These are phyloP conservation scores for Noturus placidus DNA, from an alignment of 2,113 vertebrate species.

Conservation along the genomic window DNA sequence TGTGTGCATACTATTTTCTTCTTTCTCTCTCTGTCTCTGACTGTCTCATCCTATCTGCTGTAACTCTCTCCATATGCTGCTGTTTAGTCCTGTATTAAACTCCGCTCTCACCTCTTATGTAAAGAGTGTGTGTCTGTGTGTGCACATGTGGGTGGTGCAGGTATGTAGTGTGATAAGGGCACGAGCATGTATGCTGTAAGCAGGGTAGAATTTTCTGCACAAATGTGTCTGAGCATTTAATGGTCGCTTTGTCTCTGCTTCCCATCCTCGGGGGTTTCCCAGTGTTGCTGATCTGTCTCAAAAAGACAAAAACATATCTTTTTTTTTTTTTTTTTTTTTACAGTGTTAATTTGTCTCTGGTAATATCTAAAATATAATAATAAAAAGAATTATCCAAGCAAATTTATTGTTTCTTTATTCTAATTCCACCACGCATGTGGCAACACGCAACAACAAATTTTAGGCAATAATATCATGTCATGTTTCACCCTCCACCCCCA, in stretches of 20 bases:
- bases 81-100: conserved; percentile 29
- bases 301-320: background rate
- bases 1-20: background rate
- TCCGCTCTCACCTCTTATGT: conserved; percentile 33
- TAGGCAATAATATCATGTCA: background rate
- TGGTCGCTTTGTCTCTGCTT: conserved; percentile 45
- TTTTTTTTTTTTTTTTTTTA: background rate
- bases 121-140: conserved; percentile 32
- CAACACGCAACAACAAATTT: background rate
- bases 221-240: conserved; percentile 27
- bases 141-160: conserved; percentile 1
- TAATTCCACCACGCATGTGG: background rate
- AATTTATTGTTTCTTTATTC: background rate
- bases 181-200: conserved; percentile 6
- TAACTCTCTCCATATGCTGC: background rate
- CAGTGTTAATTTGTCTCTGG: background rate
- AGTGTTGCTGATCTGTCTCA: background rate
- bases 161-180: conserved; percentile 23
- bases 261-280: background rate
- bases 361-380: too few species aligned
- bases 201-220: background rate
- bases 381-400: background rate
- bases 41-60: background rate
- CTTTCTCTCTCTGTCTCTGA: background rate
- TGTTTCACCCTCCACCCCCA: background rate